These are phyloP conservation scores for Piliocolobus tephrosceles DNA, from an alignment of 2,113 vertebrate species.

Conservation along the genomic window DNA sequence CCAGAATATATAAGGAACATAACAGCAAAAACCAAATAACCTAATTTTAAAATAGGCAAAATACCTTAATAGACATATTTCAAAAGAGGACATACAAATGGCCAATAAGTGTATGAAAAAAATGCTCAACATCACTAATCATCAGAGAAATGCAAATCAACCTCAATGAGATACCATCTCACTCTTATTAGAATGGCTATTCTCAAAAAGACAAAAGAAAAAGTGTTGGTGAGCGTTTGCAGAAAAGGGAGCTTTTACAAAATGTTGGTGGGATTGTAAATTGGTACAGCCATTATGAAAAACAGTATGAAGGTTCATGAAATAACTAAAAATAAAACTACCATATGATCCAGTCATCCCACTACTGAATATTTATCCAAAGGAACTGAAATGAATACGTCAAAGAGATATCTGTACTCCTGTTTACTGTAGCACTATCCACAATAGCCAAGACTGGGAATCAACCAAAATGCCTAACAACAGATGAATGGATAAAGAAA, in stretches of 20 bases:
- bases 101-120: neutral
- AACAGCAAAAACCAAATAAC: neutral
- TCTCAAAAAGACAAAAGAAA: neutral
- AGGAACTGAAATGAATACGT: neutral
- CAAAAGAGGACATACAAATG: neutral
- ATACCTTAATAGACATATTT: neutral
- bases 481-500: neutral
- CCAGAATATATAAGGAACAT: neutral
- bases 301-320: neutral
- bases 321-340: neutral
- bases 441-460: neutral
- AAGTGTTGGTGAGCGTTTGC: neutral
- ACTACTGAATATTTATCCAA: neutral
- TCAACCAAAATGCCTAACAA: neutral
- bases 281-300: neutral
- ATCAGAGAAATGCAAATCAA: neutral
- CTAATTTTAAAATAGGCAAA: neutral
- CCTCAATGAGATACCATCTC: neutral
- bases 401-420: neutral
- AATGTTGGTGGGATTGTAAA: neutral
- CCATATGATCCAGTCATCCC: neutral
- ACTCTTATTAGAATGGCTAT: neutral
- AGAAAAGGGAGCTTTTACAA: neutral
- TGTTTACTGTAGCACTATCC: neutral
- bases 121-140: neutral